phyloP scores from a whole-genome alignment of 2,888 invertebrate genomes.

The Mythimna vitellina region DNA sequence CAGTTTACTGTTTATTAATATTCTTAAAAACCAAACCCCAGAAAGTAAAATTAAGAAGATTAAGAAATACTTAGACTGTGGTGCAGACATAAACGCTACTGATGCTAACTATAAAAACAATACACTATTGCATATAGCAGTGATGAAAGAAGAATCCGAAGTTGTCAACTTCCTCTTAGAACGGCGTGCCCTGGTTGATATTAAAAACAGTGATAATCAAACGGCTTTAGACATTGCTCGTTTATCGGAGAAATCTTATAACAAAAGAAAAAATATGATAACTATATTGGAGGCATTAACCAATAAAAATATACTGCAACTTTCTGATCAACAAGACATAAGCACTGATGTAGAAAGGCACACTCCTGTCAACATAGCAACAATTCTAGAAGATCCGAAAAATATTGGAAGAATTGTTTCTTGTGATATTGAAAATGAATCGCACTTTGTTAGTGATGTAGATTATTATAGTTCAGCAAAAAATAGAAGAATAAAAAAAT shows the following conservation, averaged over 20 bases:
- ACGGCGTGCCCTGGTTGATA: slow-evolving; percentile 50
- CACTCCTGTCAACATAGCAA: background rate
- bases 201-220: slow-evolving; percentile 52
- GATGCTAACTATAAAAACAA: slow-evolving; percentile 62
- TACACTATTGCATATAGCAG: slow-evolving; percentile 65
- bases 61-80: slow-evolving; percentile 48
- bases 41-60: slow-evolving; percentile 56
- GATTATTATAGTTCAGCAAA: background rate
- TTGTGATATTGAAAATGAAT: slow-evolving; percentile 1
- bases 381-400: background rate
- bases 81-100: slow-evolving; percentile 63
- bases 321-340: background rate
- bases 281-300: slow-evolving; percentile 23
- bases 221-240: slow-evolving; percentile 62
- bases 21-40: slow-evolving; percentile 49
- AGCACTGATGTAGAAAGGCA: background rate
- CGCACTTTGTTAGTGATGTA: background rate
- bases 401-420: background rate
- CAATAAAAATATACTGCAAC: background rate
- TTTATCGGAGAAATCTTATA: background rate
- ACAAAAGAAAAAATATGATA: slow-evolving; percentile 6
- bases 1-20: slow-evolving; percentile 50
- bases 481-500: background rate
- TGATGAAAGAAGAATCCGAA: slow-evolving; percentile 50
- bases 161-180: slow-evolving; percentile 56